phyloP scores from a whole-genome alignment of 1,140 invertebrate species.

The Ericerus pela region DNA sequence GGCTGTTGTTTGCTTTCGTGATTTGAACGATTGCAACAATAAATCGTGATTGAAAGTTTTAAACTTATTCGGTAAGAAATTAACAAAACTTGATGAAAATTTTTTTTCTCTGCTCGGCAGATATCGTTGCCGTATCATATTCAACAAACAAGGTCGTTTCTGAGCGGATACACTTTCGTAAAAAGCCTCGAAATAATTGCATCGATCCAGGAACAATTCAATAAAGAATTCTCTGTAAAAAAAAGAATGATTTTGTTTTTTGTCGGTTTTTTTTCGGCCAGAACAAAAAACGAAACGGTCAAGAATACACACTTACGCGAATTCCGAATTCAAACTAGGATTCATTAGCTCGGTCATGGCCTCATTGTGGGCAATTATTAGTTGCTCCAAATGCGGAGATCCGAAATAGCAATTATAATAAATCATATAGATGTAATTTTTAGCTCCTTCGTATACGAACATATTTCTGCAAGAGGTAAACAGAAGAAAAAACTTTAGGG shows the following conservation, averaged over 20 bases:
- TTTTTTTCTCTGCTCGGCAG: neutral
- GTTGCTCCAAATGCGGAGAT: neutral
- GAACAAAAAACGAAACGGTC: neutral
- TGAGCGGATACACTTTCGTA: neutral
- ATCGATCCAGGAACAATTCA: neutral
- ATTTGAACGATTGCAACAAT: slow-evolving; percentile 1
- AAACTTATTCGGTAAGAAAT: neutral
- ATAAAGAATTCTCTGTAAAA: slow-evolving; percentile 1
- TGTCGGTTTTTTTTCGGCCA: neutral
- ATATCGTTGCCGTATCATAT: neutral
- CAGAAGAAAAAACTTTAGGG: neutral
- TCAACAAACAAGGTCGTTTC: slow-evolving; percentile 3
- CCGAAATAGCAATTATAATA: slow-evolving; percentile 5
- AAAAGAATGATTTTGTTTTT: neutral
- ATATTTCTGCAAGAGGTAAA: neutral
- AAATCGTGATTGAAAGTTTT: neutral
- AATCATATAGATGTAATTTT: slow-evolving; percentile 3
- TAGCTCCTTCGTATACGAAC: slow-evolving; percentile 1
- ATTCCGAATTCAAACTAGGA: neutral
- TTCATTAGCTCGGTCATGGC: slow-evolving; percentile 4
- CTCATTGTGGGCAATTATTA: neutral
- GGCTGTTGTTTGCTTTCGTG: neutral
- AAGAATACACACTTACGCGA: neutral
- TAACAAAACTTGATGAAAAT: slow-evolving; percentile 4
- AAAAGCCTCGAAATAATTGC: neutral